Conservation (phyloP, 2,888 invertebrate species). For the Mesoligia furuncula region DNA sequence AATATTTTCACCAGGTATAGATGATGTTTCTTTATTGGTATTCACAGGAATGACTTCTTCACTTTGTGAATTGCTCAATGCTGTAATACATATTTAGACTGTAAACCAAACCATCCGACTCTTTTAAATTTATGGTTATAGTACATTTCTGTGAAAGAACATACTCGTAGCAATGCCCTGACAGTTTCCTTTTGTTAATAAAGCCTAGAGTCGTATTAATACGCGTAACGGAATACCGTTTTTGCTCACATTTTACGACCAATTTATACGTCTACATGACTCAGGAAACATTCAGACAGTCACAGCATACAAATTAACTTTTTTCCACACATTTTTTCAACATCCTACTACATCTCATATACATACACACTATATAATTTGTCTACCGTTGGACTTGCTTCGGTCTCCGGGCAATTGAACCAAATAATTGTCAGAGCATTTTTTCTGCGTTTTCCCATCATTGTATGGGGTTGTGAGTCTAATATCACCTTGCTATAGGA, state of each 20-base stretch:
- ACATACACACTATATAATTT: slow-evolving; percentile 64
- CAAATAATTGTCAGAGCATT: slow-evolving; percentile 75
- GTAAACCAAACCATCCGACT: no score
- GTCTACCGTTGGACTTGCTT: slow-evolving; percentile 63
- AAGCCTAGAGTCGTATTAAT: background rate
- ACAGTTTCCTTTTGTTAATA: background rate
- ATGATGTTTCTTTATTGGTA: background rate
- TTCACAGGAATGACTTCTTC: background rate
- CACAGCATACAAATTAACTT: slow-evolving; percentile 55
- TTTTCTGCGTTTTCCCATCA: slow-evolving; percentile 72
- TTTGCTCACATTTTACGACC: slow-evolving; percentile 23
- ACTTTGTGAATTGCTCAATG: no score
- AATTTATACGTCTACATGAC: slow-evolving; percentile 35
- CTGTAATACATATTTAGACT: no score
- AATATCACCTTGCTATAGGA: slow-evolving; percentile 69
- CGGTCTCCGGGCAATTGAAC: slow-evolving; percentile 74
- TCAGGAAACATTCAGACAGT: slow-evolving; percentile 50
- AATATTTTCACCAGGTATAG: background rate
- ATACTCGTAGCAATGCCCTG: background rate
- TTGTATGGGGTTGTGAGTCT: slow-evolving; percentile 67
- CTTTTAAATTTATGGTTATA: no score
- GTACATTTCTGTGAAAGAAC: background rate
- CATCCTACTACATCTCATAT: slow-evolving; percentile 58
- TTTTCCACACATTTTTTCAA: slow-evolving; percentile 50
- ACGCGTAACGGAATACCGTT: slow-evolving; percentile 16